Base-by-base conservation (phyloP, 2,888 invertebrate species). In the Calameuta filiformis region DNA sequence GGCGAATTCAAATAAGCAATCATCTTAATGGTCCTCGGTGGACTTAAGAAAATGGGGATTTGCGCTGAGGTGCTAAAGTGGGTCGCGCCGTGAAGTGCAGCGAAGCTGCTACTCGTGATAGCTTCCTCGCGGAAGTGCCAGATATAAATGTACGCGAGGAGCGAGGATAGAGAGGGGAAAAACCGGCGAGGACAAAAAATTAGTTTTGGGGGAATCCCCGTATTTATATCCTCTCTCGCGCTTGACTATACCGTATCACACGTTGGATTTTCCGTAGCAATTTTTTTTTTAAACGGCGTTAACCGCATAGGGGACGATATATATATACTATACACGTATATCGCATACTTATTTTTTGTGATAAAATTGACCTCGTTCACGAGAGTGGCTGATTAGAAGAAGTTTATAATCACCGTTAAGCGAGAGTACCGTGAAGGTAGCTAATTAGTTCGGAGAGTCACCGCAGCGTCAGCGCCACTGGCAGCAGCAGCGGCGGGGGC, bases 1-100 rank as follows among this genome's bases (percentile, higher is more conserved):
- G 71, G 12, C 56, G 71, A 71, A 71, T 71, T 71, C 12, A 9
- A 71, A 71, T 30, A 71, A 71, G 71, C 71, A 71, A 71, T 71
- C 71, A 31, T 23, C 31, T 33, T 71, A 71, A 71, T 71, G 34
- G 71, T 23, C 12, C 71, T 34, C 56, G 56, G 23, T 56, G 56
- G 23, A 56, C 56, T 56, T 9, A 56, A 56, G 56, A 23, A 56
- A 56, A 56, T 56, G 56, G 56, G 9, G 2, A 56, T 56, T 56
- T 9, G 56, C 23, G 23, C 56, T 56, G 56, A 23, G 23, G 56
- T 9, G 56, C 6, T 56, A 6, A 56, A 56, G 56, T 56, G 56
- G 56, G 9, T 56, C 56, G 56, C 23, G 56, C 9, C 56, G 56
- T 9, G 23, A 40, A 15, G 4, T 40, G 23, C 40, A 40, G 40